phyloP scores from a whole-genome alignment of 2,888 invertebrate species.

The Myopa tessellatipennis region DNA sequence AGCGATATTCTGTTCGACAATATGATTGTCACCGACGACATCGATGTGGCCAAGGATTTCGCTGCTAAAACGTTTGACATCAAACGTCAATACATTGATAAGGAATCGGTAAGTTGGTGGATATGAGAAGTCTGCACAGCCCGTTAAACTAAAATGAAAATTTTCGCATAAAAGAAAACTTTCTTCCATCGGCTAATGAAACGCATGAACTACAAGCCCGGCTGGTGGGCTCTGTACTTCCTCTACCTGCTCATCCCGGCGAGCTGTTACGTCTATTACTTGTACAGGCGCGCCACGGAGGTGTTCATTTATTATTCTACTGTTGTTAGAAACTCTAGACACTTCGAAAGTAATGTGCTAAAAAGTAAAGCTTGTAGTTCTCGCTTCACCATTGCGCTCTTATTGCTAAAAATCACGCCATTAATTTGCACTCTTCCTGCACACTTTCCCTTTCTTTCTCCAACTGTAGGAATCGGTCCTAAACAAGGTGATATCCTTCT shows the following conservation, averaged over 20 bases:
- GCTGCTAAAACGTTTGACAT: slow-evolving; percentile 85
- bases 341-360: not conserved
- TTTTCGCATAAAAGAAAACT: slow-evolving; percentile 69
- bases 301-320: slow-evolving; percentile 66
- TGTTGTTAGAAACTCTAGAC: slow-evolving; percentile 1
- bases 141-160: slow-evolving; percentile 20
- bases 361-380: not conserved
- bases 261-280: slow-evolving; percentile 76
- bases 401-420: not conserved
- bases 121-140: not conserved
- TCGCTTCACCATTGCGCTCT: not conserved
- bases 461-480: slow-evolving; percentile 79
- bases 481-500: slow-evolving; percentile 79
- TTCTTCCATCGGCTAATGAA: slow-evolving; percentile 80
- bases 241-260: slow-evolving; percentile 81
- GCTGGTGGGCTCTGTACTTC: slow-evolving; percentile 84
- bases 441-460: slow-evolving; percentile 50
- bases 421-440: slow-evolving; percentile 32
- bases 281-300: slow-evolving; percentile 75
- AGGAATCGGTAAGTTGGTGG: slow-evolving; percentile 82
- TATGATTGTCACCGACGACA: slow-evolving; percentile 88
- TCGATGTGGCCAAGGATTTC: slow-evolving; percentile 80
- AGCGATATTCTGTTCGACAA: slow-evolving; percentile 95
- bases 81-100: slow-evolving; percentile 83
- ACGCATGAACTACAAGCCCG: slow-evolving; percentile 82